Conservation (phyloP, 2,113 vertebrate species). For the Microcebus jonahi region DNA sequence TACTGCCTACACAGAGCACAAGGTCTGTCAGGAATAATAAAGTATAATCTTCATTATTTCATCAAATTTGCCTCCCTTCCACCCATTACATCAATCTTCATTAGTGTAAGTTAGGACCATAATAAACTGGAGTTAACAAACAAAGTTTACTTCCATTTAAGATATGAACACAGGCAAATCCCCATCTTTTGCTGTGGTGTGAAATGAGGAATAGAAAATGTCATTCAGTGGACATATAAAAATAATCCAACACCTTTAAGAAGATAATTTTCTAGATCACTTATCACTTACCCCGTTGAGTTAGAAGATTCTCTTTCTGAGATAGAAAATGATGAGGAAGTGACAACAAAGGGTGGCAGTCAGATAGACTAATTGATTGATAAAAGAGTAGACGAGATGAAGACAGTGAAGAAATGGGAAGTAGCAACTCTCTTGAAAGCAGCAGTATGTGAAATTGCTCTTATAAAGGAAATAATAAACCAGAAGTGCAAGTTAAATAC, state of each 20-base stretch:
- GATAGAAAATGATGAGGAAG: neutral
- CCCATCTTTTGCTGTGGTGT: neutral
- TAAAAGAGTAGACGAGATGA: neutral
- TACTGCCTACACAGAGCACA: neutral
- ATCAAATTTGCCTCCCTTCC: constrained; percentile 3
- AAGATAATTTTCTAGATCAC: constrained; percentile 14
- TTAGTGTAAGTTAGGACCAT: neutral
- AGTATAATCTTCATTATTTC: constrained; percentile 33
- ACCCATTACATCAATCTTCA: constrained; percentile 1
- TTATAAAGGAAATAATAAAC: constrained; percentile 48
- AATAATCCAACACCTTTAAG: neutral
- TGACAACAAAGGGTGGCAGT: neutral
- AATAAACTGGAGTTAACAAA: neutral
- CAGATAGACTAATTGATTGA: neutral
- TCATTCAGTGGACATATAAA: neutral
- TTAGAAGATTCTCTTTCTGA: neutral
- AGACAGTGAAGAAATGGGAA: neutral
- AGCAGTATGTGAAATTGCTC: constrained; percentile 40
- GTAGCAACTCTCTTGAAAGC: neutral
- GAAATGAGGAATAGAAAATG: neutral
- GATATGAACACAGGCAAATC: neutral
- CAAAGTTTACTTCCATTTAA: constrained; percentile 40
- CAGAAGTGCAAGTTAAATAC: constrained; percentile 22
- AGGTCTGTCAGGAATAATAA: constrained; percentile 8
- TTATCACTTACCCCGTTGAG: neutral